phyloP scores from a whole-genome alignment of 2,113 vertebrate species.

The Isichthys henryi region DNA sequence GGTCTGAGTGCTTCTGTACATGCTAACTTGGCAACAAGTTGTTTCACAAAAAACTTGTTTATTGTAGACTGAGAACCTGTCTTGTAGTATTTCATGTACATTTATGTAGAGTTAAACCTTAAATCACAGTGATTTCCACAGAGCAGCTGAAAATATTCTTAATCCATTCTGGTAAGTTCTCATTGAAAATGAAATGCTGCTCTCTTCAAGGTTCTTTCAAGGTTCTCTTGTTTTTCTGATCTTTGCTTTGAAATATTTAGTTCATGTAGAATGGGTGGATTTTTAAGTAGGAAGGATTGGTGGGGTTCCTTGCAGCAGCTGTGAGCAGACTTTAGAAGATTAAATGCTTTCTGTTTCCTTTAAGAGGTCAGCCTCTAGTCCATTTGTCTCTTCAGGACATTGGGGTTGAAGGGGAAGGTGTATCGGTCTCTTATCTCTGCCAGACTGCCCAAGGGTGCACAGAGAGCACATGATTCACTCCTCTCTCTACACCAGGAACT shows the following conservation, averaged over 20 bases:
- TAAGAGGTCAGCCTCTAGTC: not conserved
- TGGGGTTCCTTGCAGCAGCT: not conserved
- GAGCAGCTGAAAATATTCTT: not conserved
- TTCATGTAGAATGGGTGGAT: not conserved
- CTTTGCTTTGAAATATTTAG: not conserved
- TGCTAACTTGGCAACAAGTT: not conserved
- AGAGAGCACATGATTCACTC: not conserved
- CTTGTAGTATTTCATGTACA: not conserved
- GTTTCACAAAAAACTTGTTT: not conserved
- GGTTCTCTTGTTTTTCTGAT: not conserved
- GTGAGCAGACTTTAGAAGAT: not conserved
- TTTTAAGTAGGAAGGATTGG: not conserved
- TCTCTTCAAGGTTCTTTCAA: not conserved
- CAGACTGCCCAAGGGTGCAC: not conserved
- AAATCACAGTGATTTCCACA: not conserved
- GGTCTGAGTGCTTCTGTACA: not conserved
- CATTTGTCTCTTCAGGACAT: not conserved
- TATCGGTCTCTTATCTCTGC: not conserved
- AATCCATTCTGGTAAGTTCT: not conserved
- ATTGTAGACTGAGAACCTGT: not conserved
- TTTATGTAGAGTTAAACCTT: not conserved
- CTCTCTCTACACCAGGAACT: not conserved
- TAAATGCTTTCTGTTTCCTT: not conserved
- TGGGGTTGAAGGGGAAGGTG: not conserved
- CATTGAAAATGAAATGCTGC: not conserved